Base-by-base conservation (phyloP, 2,113 vertebrate genomes). In the Crotalus horridus region DNA sequence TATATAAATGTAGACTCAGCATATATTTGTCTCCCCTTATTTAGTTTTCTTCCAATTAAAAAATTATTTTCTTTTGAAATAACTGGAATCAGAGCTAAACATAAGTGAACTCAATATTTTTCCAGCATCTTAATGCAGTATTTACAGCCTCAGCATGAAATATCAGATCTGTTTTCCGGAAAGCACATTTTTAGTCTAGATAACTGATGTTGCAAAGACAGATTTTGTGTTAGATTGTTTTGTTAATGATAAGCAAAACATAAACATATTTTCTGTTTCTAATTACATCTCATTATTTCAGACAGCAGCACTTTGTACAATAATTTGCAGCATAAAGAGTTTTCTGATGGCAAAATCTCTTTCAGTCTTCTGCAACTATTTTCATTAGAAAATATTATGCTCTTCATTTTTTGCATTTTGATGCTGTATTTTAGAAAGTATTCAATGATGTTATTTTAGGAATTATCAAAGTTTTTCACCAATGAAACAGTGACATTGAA, bases 241-340 rank as follows among this genome's bases (percentile, higher is more conserved):
- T 95, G 91, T 39, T 95, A 94, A 91, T 91, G 94, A 95, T 94
- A 96, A 97, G 95, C 93, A 93, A n/a, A 89, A 43, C 94, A 92
- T 96, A 93, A 95, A 95, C 89, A 92, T 64, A 13, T 89, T 91
- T 94, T 96, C 97, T 97, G 96, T 93, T 95, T 97, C 94, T 97
- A 94, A 96, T 97, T 97, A 96, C 90, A 91, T 48, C 87, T 95
- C 94, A 96, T 96, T 96, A 96, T 96, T 88, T 93, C 91, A 95
- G 93, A 93, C 96, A 94, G 94, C 21, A 95, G 89, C 95, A 43
- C 95, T 61, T 43, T 92, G 87, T 90, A 88, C 94, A 95, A 89
- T 96, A 96, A 97, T 48, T 96, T 94, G 95, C 24, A 51, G 85
- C 94, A 96, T 92, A 69, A 69, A 94, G 90, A 86, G 91, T 94